Evolutionary conservation across 2,888 invertebrate genomes (phyloP), one percentile per base, ranked within the genome.

Genomic region (Dioctria rufipes): DNA sequence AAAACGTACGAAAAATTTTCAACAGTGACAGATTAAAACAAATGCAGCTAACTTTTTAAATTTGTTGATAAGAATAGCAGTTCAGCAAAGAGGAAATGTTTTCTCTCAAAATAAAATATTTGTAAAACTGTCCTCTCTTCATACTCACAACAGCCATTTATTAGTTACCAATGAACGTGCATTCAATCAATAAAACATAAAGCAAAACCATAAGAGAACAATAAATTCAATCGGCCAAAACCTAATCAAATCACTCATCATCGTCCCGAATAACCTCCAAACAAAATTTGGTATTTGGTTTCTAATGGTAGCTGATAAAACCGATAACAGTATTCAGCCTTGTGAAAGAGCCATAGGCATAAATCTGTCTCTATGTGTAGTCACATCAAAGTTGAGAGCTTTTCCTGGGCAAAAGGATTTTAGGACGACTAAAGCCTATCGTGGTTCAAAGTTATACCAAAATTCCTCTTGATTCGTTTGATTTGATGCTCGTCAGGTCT

Each of bases 171-270:
- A 37, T 71, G 51, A 51, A 71, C 71, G 25, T 25, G 71, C 54
- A 71, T 51, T 71, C 54, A 71, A 71, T 71, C 71, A 51, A 25
- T 54, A 40, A 25, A 51, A 71, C 71, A 71, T 39, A 40, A 49
- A 37, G 11, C 69, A 13, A 11, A 69, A 11, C 9, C 69, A 25
- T 25, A 37, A 54, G 25, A 25, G 8, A 51, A 51, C 71, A 71
- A 71, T 71, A 39, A 37, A 71, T 71, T 71, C 9, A 25, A 71
- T 71, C 54, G 71, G 25, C 71, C 51, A 71, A 3, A 49, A 37
- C 43, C 69, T 69, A 49, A 9, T 51, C 39, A 71, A 71, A 71
- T 71, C 71, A 54, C 54, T 71, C 71, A 71, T 54, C 71, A 51
- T 39, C 25, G 25, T 25, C 2, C 5, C 54, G 3, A n/a, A 11